Evolutionary conservation across 2,113 vertebrate genomes (phyloP).

Genomic region (Meleagris gallopavo): DNA sequence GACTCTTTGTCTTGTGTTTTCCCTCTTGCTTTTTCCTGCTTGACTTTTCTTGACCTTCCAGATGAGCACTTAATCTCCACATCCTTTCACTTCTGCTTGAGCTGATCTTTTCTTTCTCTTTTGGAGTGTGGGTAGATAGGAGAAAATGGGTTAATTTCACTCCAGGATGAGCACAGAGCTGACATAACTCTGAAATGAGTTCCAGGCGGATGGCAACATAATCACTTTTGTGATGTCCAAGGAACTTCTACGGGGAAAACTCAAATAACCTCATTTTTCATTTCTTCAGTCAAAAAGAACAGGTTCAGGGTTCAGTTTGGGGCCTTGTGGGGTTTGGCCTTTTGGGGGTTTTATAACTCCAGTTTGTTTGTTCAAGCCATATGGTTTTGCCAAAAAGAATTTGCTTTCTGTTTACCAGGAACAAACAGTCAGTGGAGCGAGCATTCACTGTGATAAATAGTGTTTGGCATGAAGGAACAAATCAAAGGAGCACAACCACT

Average conservation of each 20-base stretch:
- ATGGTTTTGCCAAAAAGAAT: conserved; percentile 47
- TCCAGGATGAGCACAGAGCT: not conserved
- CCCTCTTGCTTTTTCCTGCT: not conserved
- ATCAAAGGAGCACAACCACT: not conserved
- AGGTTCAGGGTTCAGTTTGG: not conserved
- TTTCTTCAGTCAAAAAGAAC: conserved; percentile 7
- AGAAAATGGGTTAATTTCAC: not conserved
- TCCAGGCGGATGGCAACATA: not conserved
- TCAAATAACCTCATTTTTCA: not conserved
- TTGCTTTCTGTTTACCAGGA: conserved; percentile 40
- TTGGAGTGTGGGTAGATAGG: too few species aligned
- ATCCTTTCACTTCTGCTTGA: not conserved
- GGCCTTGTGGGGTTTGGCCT: not conserved
- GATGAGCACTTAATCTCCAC: not conserved
- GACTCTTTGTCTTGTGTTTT: not conserved
- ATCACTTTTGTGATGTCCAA: not conserved
- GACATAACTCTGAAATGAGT: not conserved
- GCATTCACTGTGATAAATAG: conserved; percentile 40
- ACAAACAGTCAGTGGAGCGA: conserved; percentile 18
- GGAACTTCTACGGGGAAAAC: not conserved
- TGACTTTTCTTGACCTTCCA: not conserved
- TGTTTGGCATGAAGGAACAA: conserved; percentile 17
- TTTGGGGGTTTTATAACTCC: not conserved
- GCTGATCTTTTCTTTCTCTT: not conserved
- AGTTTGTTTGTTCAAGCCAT: conserved; percentile 30